phyloP scores from a whole-genome alignment of 2,797 vertebrate species.

The Tiaroga cobitis region DNA sequence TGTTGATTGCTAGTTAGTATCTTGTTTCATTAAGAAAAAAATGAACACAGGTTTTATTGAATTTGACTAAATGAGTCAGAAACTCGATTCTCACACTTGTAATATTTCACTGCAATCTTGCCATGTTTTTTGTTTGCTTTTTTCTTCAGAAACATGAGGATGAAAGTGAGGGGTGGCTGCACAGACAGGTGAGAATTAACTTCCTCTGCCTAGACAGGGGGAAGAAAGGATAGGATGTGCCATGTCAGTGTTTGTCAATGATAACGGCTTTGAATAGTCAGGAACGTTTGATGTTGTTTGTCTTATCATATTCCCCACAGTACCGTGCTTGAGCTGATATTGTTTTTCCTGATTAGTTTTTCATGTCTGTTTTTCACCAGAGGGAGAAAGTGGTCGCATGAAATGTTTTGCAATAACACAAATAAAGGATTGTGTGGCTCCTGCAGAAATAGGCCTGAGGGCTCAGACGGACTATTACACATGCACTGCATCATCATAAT shows the following conservation, averaged over 20 bases:
- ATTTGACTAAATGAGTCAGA: not conserved
- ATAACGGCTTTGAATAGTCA: conserved; percentile 30
- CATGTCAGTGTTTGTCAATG: conserved; percentile 21
- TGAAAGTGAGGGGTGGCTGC: conserved; percentile 92
- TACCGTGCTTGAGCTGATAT: conserved; percentile 27
- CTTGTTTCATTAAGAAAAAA: not conserved
- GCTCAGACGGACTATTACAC: conserved; percentile 2
- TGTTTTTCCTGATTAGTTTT: conserved; percentile 37
- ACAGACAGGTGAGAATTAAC: conserved; percentile 85
- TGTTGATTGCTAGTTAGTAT: not conserved
- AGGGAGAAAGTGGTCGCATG: conserved; percentile 9
- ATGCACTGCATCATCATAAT: conserved; percentile 32
- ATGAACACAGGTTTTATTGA: not conserved
- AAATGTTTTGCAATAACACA: conserved; percentile 27
- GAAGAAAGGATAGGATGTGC: not conserved
- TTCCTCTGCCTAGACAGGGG: not conserved
- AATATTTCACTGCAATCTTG: not conserved
- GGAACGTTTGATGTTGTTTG: conserved; percentile 27
- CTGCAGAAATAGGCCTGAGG: conserved; percentile 17
- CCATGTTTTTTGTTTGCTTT: not conserved
- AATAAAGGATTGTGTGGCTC: conserved; percentile 2
- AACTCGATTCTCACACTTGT: not conserved
- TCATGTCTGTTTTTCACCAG: conserved; percentile 10
- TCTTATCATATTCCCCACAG: conserved; percentile 32
- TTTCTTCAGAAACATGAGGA: conserved; percentile 92